phyloP scores from a whole-genome alignment of 2,888 invertebrate genomes.

The Meloe dianella region DNA sequence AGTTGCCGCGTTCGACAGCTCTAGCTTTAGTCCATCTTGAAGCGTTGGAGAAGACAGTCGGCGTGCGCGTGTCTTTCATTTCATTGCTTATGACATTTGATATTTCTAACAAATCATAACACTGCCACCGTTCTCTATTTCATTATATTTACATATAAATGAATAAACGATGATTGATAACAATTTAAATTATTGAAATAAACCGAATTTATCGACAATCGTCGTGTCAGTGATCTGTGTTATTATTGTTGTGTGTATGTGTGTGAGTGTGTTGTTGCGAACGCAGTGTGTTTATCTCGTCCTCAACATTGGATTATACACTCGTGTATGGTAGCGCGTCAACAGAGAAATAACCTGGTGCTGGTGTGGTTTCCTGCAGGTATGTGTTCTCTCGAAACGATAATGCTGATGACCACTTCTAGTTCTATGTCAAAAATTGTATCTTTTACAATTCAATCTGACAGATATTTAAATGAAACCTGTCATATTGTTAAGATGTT shows the following conservation, averaged over 20 bases:
- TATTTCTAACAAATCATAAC: not conserved
- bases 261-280: slow-evolving; percentile 30
- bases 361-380: slow-evolving; percentile 47
- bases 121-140: not conserved
- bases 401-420: slow-evolving; percentile 9
- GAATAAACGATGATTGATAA: not conserved
- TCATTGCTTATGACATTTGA: slow-evolving; percentile 21
- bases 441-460: slow-evolving; percentile 34
- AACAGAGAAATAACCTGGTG: slow-evolving; percentile 24
- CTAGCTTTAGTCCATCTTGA: slow-evolving; percentile 56
- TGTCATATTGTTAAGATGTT: slow-evolving; percentile 51
- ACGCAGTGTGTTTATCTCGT: slow-evolving; percentile 31
- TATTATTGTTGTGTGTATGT: slow-evolving; percentile 30
- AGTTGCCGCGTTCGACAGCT: slow-evolving; percentile 49
- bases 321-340: slow-evolving; percentile 44
- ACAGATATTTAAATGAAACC: slow-evolving; percentile 49
- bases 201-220: slow-evolving; percentile 23
- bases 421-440: not conserved
- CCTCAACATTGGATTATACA: slow-evolving; percentile 42
- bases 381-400: slow-evolving; percentile 35
- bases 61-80: slow-evolving; percentile 36
- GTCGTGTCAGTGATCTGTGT: slow-evolving; percentile 35
- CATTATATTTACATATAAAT: not conserved
- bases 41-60: slow-evolving; percentile 51
- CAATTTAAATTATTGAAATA: slow-evolving; percentile 1